These are phyloP conservation scores for Rhodeus uyekii DNA, from an alignment of 2,797 vertebrate genomes.

Conservation along the genomic window DNA sequence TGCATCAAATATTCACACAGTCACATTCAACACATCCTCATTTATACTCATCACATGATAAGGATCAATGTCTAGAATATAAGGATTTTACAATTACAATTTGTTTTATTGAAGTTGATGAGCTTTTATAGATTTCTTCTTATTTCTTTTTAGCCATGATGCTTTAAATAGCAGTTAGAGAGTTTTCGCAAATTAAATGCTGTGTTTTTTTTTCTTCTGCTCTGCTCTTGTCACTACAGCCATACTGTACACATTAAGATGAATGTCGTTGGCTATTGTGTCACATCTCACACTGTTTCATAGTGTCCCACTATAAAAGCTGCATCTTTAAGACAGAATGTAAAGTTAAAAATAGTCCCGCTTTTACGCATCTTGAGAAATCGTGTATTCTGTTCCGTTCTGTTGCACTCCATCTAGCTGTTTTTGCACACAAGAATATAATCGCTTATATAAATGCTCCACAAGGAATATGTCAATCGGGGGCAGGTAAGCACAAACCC, in stretches of 20 bases:
- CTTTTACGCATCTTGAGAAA: neutral
- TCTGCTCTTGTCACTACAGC: neutral
- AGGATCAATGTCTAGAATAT: neutral
- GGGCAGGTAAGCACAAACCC: neutral
- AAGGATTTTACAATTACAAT: too few relatives aligned
- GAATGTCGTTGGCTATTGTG: neutral
- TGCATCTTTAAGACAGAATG: neutral
- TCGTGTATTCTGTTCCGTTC: constrained; percentile 2
- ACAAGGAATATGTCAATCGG: neutral
- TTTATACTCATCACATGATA: neutral
- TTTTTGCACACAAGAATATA: neutral
- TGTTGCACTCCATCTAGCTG: constrained; percentile 1
- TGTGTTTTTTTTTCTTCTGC: neutral
- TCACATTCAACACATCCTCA: neutral
- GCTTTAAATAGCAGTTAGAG: neutral
- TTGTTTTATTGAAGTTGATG: neutral
- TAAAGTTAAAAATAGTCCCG: constrained; percentile 22
- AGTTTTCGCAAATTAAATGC: neutral
- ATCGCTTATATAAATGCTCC: neutral
- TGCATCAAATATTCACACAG: neutral
- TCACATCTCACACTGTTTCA: constrained; percentile 18
- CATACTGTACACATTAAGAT: neutral
- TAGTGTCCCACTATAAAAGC: neutral
- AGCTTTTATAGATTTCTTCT: neutral
- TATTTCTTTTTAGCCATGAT: neutral